A percentile compares a stretch with the other conserved stretches of the same genome.
phyloP scores from a whole-genome alignment of 2,113 vertebrate species.

The Bettongia penicillata region DNA sequence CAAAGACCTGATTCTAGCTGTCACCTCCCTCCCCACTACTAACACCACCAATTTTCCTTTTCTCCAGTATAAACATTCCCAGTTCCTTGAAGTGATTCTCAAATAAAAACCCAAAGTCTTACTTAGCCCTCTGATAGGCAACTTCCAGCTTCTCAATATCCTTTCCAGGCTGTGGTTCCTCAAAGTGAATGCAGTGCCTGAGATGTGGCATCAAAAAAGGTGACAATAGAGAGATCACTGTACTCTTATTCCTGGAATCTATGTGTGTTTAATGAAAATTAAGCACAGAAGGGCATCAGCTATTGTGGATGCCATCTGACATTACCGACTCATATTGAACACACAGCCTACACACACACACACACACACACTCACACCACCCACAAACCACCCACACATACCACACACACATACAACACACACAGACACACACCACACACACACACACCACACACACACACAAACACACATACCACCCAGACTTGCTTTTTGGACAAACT shows the following conservation, averaged over 20 bases:
- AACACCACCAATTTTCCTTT: neutral
- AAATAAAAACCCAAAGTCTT: neutral
- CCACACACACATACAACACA: too few relatives aligned
- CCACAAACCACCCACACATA: too few relatives aligned
- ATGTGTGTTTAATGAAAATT: neutral
- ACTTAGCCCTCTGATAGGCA: neutral
- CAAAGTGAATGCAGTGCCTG: neutral
- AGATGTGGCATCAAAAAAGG: neutral
- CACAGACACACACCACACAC: too few relatives aligned
- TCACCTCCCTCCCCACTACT: neutral
- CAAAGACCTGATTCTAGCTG: neutral
- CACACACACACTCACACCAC: too few relatives aligned
- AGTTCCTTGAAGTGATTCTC: neutral
- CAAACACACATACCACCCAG: too few relatives aligned
- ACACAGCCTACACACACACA: neutral
- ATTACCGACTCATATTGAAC: neutral
- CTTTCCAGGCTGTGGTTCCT: neutral
- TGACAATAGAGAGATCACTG: neutral
- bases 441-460: too few relatives aligned
- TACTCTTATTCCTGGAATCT: neutral
- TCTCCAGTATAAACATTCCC: neutral
- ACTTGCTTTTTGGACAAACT: neutral
- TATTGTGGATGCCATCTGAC: neutral
- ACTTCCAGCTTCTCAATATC: neutral
- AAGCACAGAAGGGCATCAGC: neutral